Evolutionary conservation across 2,113 vertebrate species (phyloP).

Genomic region (Scopus umbretta): DNA sequence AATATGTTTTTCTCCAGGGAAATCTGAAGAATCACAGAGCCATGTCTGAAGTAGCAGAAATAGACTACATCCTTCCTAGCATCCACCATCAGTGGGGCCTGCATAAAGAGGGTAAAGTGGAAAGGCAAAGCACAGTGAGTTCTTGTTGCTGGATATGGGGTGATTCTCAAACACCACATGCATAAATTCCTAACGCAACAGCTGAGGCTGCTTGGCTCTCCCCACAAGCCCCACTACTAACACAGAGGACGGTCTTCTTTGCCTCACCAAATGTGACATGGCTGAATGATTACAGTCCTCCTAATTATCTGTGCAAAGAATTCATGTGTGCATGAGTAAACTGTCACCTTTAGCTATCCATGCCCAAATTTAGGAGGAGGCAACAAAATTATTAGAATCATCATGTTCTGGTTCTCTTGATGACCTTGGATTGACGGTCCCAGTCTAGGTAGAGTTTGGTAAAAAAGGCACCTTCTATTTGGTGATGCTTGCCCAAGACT

Average conservation of each 20-base stretch:
- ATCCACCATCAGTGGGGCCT: slow-evolving; percentile 31
- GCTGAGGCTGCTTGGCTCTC: neutral
- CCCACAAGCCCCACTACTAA: neutral
- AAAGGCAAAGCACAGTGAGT: neutral
- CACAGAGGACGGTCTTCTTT: neutral
- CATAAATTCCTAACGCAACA: neutral
- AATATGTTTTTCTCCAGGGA: slow-evolving; percentile 32
- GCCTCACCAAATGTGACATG: rapidly evolving
- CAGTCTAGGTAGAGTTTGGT: too few species aligned
- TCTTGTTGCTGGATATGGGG: neutral
- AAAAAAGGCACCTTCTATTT: neutral
- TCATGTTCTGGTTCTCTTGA: neutral
- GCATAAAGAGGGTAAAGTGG: neutral
- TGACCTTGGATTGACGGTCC: neutral
- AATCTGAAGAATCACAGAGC: neutral
- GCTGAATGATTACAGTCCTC: neutral
- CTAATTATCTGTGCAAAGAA: neutral
- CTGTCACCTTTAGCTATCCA: neutral
- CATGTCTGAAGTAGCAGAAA: slow-evolving; percentile 22
- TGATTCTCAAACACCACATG: neutral
- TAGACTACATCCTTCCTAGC: neutral
- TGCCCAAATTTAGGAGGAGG: neutral
- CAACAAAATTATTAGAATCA: neutral
- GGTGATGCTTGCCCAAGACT: neutral
- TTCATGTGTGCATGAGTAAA: neutral